Evolutionary conservation across 2,797 vertebrate genomes (phyloP).

Genomic region (Esox masquinongy): DNA sequence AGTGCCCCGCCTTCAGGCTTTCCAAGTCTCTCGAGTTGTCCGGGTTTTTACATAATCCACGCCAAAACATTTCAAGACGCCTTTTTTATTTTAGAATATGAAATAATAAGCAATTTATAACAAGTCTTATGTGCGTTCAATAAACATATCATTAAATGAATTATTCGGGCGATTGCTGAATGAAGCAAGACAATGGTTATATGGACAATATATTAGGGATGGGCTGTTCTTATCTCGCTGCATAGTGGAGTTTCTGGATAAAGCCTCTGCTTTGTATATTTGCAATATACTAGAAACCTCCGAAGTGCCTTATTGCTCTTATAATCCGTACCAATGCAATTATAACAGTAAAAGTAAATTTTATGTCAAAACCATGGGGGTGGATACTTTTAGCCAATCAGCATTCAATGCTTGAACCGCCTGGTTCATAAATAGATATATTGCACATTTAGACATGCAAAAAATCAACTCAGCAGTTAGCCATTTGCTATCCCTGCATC

Average conservation of each 20-base stretch:
- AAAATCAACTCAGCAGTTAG: neutral
- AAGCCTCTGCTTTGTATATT: neutral
- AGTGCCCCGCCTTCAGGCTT: conserved; percentile 47
- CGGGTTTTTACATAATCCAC: conserved; percentile 28
- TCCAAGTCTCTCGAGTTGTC: neutral
- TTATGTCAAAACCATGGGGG: no score
- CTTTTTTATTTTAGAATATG: neutral
- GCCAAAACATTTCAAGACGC: conserved; percentile 30
- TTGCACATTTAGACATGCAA: neutral
- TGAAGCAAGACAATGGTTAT: no score
- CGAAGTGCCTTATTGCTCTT: no score
- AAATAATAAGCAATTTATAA: neutral
- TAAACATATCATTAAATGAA: neutral
- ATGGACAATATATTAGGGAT: no score
- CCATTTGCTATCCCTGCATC: neutral
- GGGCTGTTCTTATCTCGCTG: no score
- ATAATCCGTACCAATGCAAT: no score
- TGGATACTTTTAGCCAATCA: no score
- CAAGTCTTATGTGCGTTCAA: neutral
- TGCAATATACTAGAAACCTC: neutral
- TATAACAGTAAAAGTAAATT: no score
- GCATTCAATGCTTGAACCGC: neutral
- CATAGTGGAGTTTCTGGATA: no score
- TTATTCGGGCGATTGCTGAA: no score
- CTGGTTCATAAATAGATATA: neutral